A percentile compares a stretch with the other conserved stretches of the same genome.
Evolutionary conservation across 1,140 invertebrate genomes (phyloP).

Genomic region (silkworm (Bombyx mori)): DNA sequence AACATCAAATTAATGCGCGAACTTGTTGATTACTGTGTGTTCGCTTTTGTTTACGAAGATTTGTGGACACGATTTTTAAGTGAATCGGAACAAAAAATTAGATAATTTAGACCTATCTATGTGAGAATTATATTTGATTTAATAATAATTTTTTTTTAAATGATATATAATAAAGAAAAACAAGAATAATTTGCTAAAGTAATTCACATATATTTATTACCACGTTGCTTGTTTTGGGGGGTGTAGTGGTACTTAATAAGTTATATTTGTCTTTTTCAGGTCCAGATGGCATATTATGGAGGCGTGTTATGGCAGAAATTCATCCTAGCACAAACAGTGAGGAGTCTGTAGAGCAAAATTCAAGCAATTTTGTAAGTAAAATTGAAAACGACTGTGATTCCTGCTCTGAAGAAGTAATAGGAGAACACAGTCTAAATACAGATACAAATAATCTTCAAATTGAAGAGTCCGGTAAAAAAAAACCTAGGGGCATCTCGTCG

Average conservation of each 20-base stretch:
- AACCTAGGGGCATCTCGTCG: constrained; percentile 9
- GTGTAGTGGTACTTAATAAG: constrained; percentile 12
- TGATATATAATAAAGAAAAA: neutral
- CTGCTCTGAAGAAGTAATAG: constrained; percentile 10
- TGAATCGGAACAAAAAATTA: constrained; percentile 25
- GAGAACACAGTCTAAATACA: constrained; percentile 6
- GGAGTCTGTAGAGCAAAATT: constrained; percentile 17
- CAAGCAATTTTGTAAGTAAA: constrained; percentile 9
- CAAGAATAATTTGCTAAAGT: neutral
- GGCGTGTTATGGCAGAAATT: constrained; percentile 31
- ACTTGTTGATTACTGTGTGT: constrained; percentile 36
- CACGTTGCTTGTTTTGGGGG: neutral
- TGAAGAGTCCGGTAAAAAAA: constrained; percentile 8
- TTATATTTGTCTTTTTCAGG: constrained; percentile 40
- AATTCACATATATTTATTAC: constrained; percentile 1
- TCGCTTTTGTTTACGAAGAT: constrained; percentile 60
- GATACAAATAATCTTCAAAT: constrained; percentile 5
- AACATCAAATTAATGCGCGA: constrained; percentile 42
- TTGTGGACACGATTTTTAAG: constrained; percentile 35
- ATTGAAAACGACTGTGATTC: constrained; percentile 19
- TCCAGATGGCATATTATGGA: constrained; percentile 30
- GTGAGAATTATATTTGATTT: constrained; percentile 4
- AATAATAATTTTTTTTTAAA: neutral
- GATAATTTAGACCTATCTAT: constrained; percentile 8
- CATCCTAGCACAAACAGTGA: constrained; percentile 23